Base-by-base conservation (phyloP, 2,888 invertebrate species). In the Stenurella melanura region DNA sequence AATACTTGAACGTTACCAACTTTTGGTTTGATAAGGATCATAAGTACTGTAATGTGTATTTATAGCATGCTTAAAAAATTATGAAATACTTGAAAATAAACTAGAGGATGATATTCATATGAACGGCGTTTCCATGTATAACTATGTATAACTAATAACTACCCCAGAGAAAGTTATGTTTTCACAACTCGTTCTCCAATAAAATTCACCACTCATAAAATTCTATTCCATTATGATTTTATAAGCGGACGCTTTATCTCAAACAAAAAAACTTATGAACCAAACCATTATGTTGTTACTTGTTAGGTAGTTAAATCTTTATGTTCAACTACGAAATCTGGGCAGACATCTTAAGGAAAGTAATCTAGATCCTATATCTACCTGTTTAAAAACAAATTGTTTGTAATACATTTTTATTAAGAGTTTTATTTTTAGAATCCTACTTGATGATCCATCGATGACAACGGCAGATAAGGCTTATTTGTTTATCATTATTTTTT, bases 371-470 rank as follows among this genome's bases (percentile, higher is more conserved):
- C 19, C 19, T 50, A n/a, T 58, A 58, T 58, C 58, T 58, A 19
- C 7, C 58, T 58, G 19, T 50, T 58, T 58, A 58, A 58, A 58
- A 58, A 18, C 19, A 18, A 58, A 58, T 58, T 58, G 58, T 58
- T 58, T 58, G 21, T 58, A 18, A 9, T 58, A 21, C 15, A 58
- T 58, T 58, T 50, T 19, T 18, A 56, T 11, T 58, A 58, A 58
- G 19, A 4, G 58, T 58, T 10, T 58, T 58, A 58, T 58, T 19
- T 58, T 58, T 58, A 58, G 58, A 58, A 21, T 18, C 19, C 21
- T 21, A 50, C 58, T 58, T 15, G 58, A 58, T 21, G 58, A 58
- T 58, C 21, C 21, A 21, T 11, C 19, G 58, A 58, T 58, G 58
- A 58, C 58, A 58, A 58, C 58, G 18, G 58, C 2, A 19, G 58